Base-by-base conservation (phyloP, 2,888 invertebrate species). In the Ptychoptera albimana region DNA sequence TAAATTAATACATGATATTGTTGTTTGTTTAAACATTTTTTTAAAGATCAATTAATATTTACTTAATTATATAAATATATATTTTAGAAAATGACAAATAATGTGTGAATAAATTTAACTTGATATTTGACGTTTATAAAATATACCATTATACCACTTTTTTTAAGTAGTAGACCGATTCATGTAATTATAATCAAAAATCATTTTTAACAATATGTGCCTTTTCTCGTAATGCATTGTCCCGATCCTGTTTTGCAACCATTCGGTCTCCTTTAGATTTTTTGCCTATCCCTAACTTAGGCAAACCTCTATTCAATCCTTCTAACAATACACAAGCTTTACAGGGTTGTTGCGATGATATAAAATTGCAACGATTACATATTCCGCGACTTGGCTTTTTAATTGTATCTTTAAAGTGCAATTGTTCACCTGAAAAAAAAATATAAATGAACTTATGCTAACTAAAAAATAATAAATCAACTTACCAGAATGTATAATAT, bases 241-340 rank as follows among this genome's bases (percentile, higher is more conserved):
- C 58, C n/a, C 51, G 53, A 5, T 63, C 52, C 44, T 74, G 74
- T 52, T 75, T 71, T 29, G 73, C 72, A 34, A 79, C 64, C 69
- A 78, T 72, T 53, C 70, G 72, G 52, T 79, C 79, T 1, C 78
- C 80, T 60, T 81, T 82, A n/a, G 82, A 85, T 45, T 82, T 81
- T 63, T 91, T 91, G 2, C 88, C 87, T 31, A 92, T 82, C n/a
- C 88, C 92, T 39, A 92, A 71, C 61, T 79, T 82, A 0, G 96
- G 94, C 39, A 91, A 64, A 2, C 96, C 96, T 66, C 83, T 77
- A 64, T 98, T 97, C 2, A 98, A 71, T 1, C 97, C 97, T 68
- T 97, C 94, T 5, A 99, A 68, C 46, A 98, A 70, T 0, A 92
- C 79, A 62, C 98, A 98, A 0, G 98, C 97, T 63, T 98, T 97